Base-by-base conservation (phyloP, 2,797 vertebrate genomes). In the Chaenodraco wilsoni region DNA sequence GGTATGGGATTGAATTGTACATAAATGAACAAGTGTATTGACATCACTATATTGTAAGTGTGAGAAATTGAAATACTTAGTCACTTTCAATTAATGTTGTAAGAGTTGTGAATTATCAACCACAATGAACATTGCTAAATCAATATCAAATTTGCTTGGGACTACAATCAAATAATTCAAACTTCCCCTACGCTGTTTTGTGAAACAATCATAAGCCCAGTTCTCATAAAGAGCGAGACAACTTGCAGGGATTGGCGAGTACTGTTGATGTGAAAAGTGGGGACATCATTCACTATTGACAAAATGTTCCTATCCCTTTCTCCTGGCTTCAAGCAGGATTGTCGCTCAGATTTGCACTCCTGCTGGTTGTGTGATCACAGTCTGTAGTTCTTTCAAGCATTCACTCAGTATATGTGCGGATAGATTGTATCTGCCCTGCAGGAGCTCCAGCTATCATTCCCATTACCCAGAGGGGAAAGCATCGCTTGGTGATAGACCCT, bases 401-500 rank as follows among this genome's bases (percentile, higher is more conserved):
- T 77, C 45, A 21, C 52, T 65, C 54, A 4, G 14, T 67, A 69
- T 79, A 52, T 52, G 33, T 71, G 27, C 8, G 14, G 33, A 69
- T 77, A 72, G 21, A 27, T 41, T 72, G 58, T 56, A 41, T 27
- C 43, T 65, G n/a, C 69, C 58, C 79, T 82, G 70, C 65, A 48
- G 85, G 68, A 78, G 48, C 56, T 68, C 4, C 46, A 58, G 69
- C 62, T 68, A 79, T 82, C 9, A 74, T 79, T 78, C 71, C 74
- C 63, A 70, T 82, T 63, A 74, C 76, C 72, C 57, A n/a, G 73
- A 12, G 27, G 70, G 73, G 57, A 65, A 55, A 17, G 46, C 45
- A 51, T 56, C 19, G 4, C 15, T 14, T 56, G 57, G 70, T 60
- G 69, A 85, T 79, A 45, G 74, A 37, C 12, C 2, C 66, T 51